Conservation (phyloP, 2,113 vertebrate genomes). For the Ramphastos sulfuratus region DNA sequence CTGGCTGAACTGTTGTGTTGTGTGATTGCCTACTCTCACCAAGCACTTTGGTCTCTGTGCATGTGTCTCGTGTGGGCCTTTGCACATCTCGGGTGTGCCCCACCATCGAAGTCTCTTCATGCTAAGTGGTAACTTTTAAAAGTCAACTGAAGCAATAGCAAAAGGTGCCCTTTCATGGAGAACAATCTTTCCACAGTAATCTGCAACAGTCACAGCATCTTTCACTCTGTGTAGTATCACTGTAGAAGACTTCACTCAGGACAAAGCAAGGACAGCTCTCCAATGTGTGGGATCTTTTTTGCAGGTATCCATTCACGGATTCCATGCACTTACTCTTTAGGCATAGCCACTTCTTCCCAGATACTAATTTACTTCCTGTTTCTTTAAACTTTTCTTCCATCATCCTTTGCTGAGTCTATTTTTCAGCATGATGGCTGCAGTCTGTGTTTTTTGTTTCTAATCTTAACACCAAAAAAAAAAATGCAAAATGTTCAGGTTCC, state of each 20-base stretch:
- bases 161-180: not conserved
- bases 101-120: not conserved
- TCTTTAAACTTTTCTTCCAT: not conserved
- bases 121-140: not conserved
- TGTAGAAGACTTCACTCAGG: not conserved
- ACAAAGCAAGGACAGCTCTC: not conserved
- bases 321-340: not conserved
- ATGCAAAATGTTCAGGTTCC: not conserved
- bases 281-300: not conserved
- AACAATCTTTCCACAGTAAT: accelerated
- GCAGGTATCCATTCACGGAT: not conserved
- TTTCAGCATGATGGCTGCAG: not conserved
- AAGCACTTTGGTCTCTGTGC: not conserved
- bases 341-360: not conserved
- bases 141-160: not conserved
- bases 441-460: not conserved
- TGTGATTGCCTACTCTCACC: not conserved
- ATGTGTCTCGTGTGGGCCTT: not conserved
- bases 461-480: not conserved
- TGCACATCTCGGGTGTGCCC: not conserved
- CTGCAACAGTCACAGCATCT: not conserved
- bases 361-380: not conserved
- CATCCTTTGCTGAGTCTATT: not conserved
- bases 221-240: not conserved
- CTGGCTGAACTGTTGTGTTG: not conserved